Conservation (phyloP, 1,140 invertebrate genomes). For the Arion vulgaris region DNA sequence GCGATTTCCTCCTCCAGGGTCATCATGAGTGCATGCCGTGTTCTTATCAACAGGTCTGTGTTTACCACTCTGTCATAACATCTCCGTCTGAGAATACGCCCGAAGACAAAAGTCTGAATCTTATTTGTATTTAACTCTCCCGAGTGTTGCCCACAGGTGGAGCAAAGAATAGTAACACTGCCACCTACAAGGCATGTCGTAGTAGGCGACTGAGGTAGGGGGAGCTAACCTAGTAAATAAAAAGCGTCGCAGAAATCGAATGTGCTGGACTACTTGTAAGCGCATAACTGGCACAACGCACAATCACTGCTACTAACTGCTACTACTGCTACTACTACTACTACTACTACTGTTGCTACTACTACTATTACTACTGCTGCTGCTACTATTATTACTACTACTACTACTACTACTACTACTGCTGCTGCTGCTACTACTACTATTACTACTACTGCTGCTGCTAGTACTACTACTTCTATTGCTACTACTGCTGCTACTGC, state of each 20-base stretch:
- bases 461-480: not conserved
- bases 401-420: constrained; percentile 34
- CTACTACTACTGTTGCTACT: constrained; percentile 2
- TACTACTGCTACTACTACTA: constrained; percentile 7
- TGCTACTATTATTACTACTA: constrained; percentile 37
- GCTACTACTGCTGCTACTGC: constrained; percentile 25
- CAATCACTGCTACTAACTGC: not conserved
- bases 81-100: not conserved
- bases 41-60: too few species aligned
- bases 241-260: too few species aligned
- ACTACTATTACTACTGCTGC: constrained; percentile 35
- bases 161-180: too few species aligned
- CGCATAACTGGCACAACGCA: not conserved
- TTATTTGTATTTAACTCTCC: too few species aligned
- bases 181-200: too few species aligned
- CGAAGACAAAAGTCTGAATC: too few species aligned
- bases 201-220: too few species aligned
- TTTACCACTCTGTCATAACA: not conserved
- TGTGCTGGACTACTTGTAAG: not conserved
- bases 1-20: too few species aligned
- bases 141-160: too few species aligned
- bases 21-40: too few species aligned
- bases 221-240: too few species aligned
- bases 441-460: constrained; percentile 12
- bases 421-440: not conserved